These are phyloP conservation scores for Zygaena filipendulae DNA, from an alignment of 2,888 invertebrate species.

Conservation along the genomic window DNA sequence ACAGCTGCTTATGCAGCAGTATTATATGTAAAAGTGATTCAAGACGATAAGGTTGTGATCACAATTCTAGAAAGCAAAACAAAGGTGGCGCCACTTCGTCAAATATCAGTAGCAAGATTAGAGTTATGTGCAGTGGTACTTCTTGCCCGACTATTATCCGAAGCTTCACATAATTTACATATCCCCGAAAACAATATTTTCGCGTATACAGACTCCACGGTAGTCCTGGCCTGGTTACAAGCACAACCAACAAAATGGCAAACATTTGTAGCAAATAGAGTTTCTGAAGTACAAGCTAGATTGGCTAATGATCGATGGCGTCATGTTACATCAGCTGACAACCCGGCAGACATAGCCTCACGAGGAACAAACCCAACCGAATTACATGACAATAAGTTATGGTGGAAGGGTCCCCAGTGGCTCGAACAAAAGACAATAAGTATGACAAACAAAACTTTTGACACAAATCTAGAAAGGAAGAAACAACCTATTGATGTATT, in stretches of 20 bases:
- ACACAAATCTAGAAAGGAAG: conserved; percentile 3
- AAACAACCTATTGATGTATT: too few species aligned
- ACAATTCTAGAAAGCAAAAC: too few species aligned
- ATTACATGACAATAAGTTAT: conserved; percentile 7
- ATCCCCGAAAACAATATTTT: conserved; percentile 11
- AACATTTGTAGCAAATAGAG: conserved; percentile 14
- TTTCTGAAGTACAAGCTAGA: conserved; percentile 11
- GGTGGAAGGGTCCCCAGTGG: conserved; percentile 6
- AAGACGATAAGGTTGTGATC: conserved; percentile 7
- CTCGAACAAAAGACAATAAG: conserved; percentile 7
- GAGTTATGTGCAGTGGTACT: conserved; percentile 11
- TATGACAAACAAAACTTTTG: conserved; percentile 3
- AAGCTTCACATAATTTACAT: conserved; percentile 16
- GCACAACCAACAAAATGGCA: conserved; percentile 12
- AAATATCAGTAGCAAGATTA: too few species aligned
- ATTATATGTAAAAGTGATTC: conserved; percentile 9
- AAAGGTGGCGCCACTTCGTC: too few species aligned
- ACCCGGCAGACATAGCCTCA: conserved; percentile 11
- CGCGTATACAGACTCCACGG: conserved; percentile 12
- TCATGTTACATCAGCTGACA: too few species aligned
- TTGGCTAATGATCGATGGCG: too few species aligned
- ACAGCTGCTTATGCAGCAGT: conserved; percentile 15
- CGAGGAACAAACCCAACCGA: conserved; percentile 7
- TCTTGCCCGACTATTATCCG: conserved; percentile 10
- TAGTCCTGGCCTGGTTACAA: conserved; percentile 11